Base-by-base conservation (phyloP, 2,113 vertebrate species). In the Gobio gobio region DNA sequence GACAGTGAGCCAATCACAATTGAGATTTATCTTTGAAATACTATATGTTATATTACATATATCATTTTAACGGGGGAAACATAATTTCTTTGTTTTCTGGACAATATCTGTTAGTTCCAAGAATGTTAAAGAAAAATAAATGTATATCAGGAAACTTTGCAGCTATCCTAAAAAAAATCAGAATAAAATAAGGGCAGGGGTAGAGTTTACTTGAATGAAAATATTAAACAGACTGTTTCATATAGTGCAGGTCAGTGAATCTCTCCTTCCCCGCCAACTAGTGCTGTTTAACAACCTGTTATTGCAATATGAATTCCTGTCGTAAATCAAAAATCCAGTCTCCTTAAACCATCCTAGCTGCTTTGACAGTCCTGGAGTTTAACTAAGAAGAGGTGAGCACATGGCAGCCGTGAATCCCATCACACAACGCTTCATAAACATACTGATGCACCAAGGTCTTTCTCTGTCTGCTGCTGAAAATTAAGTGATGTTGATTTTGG, bases 401-500 rank as follows among this genome's bases (percentile, higher is more conserved):
- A 76, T 10, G 22, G 45, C 83, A 84, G 83, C 86, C 36, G 68
- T 82, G 24, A 64, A 87, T 82, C 85, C 75, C 40, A 78, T 74
- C 70, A 45, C 75, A 73, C 75, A 79, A 14, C 78, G 16, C 26
- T 56, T 26, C 66, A 75, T 87, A 89, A 83, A 83, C 82, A 54
- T 45, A 59, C 45, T 78, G 81, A 83, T 88, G 66, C 86, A 87
- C 68, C 47, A 56, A 36, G 78, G 58, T 74, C 70, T 85, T 76
- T 29, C 85, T 88, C 86, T 84, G 70, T 88, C 86, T 85, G 79
- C 51, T 74, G 72, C 13, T 84, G 79, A 76, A 84, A 85, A 89
- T 87, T 47, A 83, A 82, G 68, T 58, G 83, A 63, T 64, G 80
- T 89, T 91, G 88, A 91, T 88, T 91, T 91, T 91, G 88, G 91